Base-by-base conservation (phyloP, 2,797 vertebrate genomes). In the Amniataba percoides region DNA sequence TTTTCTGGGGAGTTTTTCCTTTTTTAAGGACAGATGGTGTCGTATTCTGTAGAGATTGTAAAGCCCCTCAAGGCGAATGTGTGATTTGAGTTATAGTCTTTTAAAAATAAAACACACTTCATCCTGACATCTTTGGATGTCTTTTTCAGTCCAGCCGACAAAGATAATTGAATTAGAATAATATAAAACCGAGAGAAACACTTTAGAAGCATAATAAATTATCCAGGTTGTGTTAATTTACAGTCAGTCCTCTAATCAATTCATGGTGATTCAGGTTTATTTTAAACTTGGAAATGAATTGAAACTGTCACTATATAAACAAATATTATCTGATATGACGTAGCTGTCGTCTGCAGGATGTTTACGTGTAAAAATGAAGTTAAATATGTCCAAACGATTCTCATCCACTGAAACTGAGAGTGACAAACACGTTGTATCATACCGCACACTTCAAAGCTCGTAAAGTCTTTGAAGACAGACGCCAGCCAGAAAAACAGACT, bases 381-480 rank as follows among this genome's bases (percentile, higher is more conserved):
- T 15, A 25, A 57, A 55, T 7, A 25, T 11, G 45, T 39, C 7
- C 9, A 40, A 11, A 2, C 2, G 15, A 46, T 27, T 9, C 19
- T 48, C 31, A 12, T 25, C 31, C 10, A 18, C 16, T 31, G 27
- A 21, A 21, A 60, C 18, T 31, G 39, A 36, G 39, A 42, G 12
- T 21, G 18, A 34, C 56, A 78, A 61, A 45, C 10, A 60, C 51
- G 51, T 36, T 7, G 43, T 21, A 18, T 46, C 65, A 21, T 13
- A 40, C 31, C 49, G n/a, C 46, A 43, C 7, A 34, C 64, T 42
- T 40, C 31, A 21, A 23, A 56, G 27, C 21, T n/a, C 62, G 49
- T 19, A 61, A 66, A 71, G 55, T 39, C 46, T 63, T 66, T 45
- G 51, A 21, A 69, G 57, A 68, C 48, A 39, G 43, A 69, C 15